Evolutionary conservation across 2,113 vertebrate genomes (phyloP), one percentile per base, ranked within the genome.

Genomic region (Halichoerus grypus): DNA sequence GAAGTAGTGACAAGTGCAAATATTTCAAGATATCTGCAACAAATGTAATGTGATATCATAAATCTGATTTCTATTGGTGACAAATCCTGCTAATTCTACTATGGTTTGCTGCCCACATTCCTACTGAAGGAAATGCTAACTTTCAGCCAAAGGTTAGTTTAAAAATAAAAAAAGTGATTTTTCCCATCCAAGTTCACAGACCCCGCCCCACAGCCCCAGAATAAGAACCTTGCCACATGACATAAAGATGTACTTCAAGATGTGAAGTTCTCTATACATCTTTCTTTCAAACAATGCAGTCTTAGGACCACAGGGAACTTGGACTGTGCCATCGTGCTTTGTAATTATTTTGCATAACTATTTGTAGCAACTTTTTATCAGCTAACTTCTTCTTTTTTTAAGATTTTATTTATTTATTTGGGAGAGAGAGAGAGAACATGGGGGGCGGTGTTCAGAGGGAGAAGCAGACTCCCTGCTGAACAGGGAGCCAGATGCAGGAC

Each of bases 1-100:
- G 65, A 97, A 91, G 80, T 77, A 92, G 85, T 88, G 83, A 92
- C 95, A 95, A 95, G 94, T 88, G 65, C 84, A 97, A 98, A 79
- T 84, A 92, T 92, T 91, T 93, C 92, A 91, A 67, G 63, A 86
- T 85, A 71, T 90, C 92, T 82, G 76, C 88, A 92, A 55, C 33
- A 81, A 92, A 94, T 69, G 72, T 46, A 88, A 88, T 49, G 49
- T 46, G 77, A 61, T 87, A 63, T 28, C 76, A 81, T 95, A 96
- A 96, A 97, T 94, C 93, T 93, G 91, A 81, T 63, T 92, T 95
- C 83, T 71, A 0, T 33, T 67, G 51, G 39, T 72, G 53, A 85
- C 49, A 97, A 97, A 84, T 85, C 59, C 93, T 95, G 36, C 57
- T 90, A 74, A 82, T 55, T 85, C 26, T 36, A n/a, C 59, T 21